Evolutionary conservation across 2,797 vertebrate genomes (phyloP).

Genomic region (Sebastes baramenuke): DNA sequence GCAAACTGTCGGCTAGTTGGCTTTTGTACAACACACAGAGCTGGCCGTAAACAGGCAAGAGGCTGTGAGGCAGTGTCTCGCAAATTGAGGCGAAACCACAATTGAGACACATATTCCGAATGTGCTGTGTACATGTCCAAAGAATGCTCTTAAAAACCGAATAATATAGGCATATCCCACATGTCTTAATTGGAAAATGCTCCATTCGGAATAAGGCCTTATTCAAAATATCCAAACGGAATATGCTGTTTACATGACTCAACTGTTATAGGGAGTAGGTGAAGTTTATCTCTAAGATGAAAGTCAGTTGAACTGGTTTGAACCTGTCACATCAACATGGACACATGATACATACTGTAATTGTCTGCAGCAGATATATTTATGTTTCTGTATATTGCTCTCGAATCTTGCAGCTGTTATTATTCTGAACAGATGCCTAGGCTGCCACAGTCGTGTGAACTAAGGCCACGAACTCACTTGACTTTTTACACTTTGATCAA

Average conservation of each 20-base stretch:
- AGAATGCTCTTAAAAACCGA: too few relatives aligned
- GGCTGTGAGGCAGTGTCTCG: too few relatives aligned
- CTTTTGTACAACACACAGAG: too few relatives aligned
- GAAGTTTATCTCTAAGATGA: neutral
- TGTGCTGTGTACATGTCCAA: too few relatives aligned
- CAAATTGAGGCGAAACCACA: too few relatives aligned
- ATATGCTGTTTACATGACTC: neutral
- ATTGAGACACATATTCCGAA: too few relatives aligned
- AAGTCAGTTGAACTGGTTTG: slow-evolving; percentile 1
- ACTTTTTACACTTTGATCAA: neutral
- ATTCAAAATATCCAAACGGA: neutral
- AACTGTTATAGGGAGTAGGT: neutral
- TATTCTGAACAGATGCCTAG: slow-evolving; percentile 20
- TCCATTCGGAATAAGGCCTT: too few relatives aligned
- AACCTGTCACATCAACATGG: neutral
- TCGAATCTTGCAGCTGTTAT: slow-evolving; percentile 9
- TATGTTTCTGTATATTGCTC: slow-evolving; percentile 14
- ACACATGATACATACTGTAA: slow-evolving; percentile 5
- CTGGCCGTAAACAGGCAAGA: too few relatives aligned
- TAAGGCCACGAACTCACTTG: slow-evolving; percentile 8
- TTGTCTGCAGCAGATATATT: slow-evolving; percentile 15
- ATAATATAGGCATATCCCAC: too few relatives aligned
- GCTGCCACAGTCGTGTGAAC: neutral
- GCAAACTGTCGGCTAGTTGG: too few relatives aligned
- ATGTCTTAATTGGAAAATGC: too few relatives aligned